Base-by-base conservation (phyloP, 2,888 invertebrate species). In the Cacoxenus indagator region DNA sequence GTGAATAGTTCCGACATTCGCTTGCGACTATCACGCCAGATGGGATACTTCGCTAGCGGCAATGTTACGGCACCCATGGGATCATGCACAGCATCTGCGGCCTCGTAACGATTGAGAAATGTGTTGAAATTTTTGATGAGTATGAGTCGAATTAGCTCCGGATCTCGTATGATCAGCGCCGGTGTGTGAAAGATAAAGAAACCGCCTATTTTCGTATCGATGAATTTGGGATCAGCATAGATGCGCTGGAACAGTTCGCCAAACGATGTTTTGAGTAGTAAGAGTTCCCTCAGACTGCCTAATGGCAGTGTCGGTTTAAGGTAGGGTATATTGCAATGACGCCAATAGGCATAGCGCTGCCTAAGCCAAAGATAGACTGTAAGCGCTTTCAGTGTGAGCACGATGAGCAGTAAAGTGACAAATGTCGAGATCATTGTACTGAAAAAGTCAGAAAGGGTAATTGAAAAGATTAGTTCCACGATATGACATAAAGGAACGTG, bases 101-200 rank as follows among this genome's bases (percentile, higher is more conserved):
- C 77, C 48, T 86, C 85, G 66, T 81, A 85, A 0, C 87, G 85
- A 68, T 86, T 86, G 2, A 81, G 68, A 43, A 85, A 85, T 59
- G 74, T 77, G 64, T 84, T 76, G 11, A 85, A 85, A 37, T 81
- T 68, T 65, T 87, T 89, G 14, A 90, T 82, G 14, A 90, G 73
- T 4, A 90, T 70, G 2, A 80, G 75, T 59, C 88, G 88, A 0
- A 89, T 81, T 0, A 90, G 70, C 22, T 88, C 86, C 0, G 88
- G 88, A 75, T 90, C 89, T 1, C 88, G 85, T 1, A 88, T 64
- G 14, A 90, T 67, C 1, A 90, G 37, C 3, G 85, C 85, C 0
- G 90, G 90, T 2, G 85, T 87, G 71, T 89, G 88, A n/a, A 90
- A 85, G 1, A 90, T 77, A 85, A 77, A 78, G 81, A 89, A 71